Conservation (phyloP, 2,113 vertebrate genomes). For the Crotalus tigris region DNA sequence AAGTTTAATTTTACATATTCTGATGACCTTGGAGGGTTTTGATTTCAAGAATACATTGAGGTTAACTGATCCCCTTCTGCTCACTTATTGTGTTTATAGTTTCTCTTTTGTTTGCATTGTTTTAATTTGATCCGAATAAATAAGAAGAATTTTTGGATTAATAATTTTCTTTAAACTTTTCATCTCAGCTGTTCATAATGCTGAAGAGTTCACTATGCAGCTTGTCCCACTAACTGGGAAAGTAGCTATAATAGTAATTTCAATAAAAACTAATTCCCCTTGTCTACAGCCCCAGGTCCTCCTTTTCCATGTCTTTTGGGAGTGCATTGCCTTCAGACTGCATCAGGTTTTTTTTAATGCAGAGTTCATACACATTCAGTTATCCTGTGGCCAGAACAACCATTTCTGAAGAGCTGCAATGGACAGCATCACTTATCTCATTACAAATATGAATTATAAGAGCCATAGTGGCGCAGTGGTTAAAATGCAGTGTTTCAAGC, state of each 20-base stretch:
- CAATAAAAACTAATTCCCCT: background rate
- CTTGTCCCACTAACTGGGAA: background rate
- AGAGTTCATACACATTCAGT: background rate
- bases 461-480: no score
- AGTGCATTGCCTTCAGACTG: background rate
- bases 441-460: background rate
- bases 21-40: background rate
- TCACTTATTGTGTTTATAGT: background rate
- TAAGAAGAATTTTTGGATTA: background rate
- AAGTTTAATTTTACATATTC: background rate
- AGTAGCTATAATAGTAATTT: background rate
- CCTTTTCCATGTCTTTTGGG: background rate
- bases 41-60: background rate
- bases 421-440: background rate
- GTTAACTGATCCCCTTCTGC: background rate
- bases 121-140: background rate
- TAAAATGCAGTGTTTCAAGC: no score
- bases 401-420: background rate
- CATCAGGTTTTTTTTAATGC: background rate
- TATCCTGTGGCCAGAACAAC: background rate
- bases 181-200: background rate
- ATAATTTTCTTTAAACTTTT: background rate
- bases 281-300: background rate
- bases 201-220: background rate
- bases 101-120: background rate